Evolutionary conservation across 2,113 vertebrate genomes (phyloP), one percentile per base, ranked within the genome.

Genomic region (Melanotaenia duboulayi): DNA sequence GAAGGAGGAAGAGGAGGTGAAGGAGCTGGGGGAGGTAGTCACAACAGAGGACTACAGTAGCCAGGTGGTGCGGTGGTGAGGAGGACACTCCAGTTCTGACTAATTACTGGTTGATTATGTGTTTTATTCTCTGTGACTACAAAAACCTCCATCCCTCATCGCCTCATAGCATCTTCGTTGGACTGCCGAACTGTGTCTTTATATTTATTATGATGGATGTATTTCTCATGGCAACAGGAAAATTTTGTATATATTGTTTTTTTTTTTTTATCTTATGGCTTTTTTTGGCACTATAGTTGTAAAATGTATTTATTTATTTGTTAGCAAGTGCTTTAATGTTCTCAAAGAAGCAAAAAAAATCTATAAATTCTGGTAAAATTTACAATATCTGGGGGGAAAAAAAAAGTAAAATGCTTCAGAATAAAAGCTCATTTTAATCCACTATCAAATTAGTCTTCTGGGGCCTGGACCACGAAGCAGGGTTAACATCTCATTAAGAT

Each of bases 41-140:
- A 92, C 91, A 19, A 93, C 92, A 11, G 93, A 94, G 89, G 92
- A 94, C 88, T 94, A 94, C 79, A 91, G 92, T 63, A 93, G 91
- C 83, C 91, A 94, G 85, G 93, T 94, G 74, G 92, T 92, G 78
- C 82, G 86, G 71, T 94, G 93, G 93, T 94, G 91, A 93, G 71
- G 80, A 10, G 63, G 17, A 48, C 69, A 50, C 23, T 12, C 22
- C 37, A 16, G 51, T 17, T 20, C 49, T 14, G 60, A 82, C 65
- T 67, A 76, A 59, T 17, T 0, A 46, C 69, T 32, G 70, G 39
- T 67, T 52, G 65, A 78, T 57, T 71, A 50, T 19, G 58, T 63
- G 84, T 85, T 82, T 84, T 59, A 55, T 58, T 64, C 65, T 32
- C 63, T 58, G 72, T 86, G 55, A 73, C 67, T 81, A 76, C 82